Evolutionary conservation across 2,888 invertebrate genomes (phyloP).

Genomic region (Mongoloraphidia duomilia): DNA sequence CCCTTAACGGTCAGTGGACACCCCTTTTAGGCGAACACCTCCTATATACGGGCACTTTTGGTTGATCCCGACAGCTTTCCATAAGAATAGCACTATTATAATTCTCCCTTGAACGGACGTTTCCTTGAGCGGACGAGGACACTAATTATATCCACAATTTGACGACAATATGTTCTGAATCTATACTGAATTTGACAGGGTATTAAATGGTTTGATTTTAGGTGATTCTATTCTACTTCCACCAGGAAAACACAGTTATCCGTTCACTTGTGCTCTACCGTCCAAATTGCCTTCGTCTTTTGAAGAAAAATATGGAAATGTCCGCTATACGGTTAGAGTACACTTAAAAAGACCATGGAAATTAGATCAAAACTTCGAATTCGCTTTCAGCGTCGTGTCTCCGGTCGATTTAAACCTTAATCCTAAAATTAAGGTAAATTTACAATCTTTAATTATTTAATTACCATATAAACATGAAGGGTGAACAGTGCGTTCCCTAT

Average conservation of each 20-base stretch:
- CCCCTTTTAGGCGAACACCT: too few relatives aligned
- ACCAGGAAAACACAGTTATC: slow-evolving; percentile 57
- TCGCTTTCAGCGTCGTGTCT: slow-evolving; percentile 67
- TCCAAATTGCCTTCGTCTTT: slow-evolving; percentile 66
- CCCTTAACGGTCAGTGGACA: too few relatives aligned
- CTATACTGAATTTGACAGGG: too few relatives aligned
- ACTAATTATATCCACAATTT: too few relatives aligned
- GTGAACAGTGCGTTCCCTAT: too few relatives aligned
- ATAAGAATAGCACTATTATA: too few relatives aligned
- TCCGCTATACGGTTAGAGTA: slow-evolving; percentile 68
- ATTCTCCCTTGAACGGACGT: too few relatives aligned
- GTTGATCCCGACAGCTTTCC: too few relatives aligned
- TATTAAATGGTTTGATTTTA: slow-evolving; percentile 23
- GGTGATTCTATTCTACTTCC: slow-evolving; percentile 55
- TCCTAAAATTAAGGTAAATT: slow-evolving; percentile 54
- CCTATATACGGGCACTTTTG: too few relatives aligned
- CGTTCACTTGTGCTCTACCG: slow-evolving; percentile 61
- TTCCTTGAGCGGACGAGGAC: too few relatives aligned
- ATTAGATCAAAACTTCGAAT: slow-evolving; percentile 69
- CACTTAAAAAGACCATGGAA: slow-evolving; percentile 69
- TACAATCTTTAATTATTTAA: slow-evolving; percentile 20
- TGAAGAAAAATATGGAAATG: slow-evolving; percentile 53
- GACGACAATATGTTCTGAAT: too few relatives aligned
- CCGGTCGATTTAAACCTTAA: slow-evolving; percentile 71
- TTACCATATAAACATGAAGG: too few relatives aligned